These are phyloP conservation scores for Seriola dumerili DNA, from an alignment of 2,113 vertebrate genomes.

Conservation along the genomic window DNA sequence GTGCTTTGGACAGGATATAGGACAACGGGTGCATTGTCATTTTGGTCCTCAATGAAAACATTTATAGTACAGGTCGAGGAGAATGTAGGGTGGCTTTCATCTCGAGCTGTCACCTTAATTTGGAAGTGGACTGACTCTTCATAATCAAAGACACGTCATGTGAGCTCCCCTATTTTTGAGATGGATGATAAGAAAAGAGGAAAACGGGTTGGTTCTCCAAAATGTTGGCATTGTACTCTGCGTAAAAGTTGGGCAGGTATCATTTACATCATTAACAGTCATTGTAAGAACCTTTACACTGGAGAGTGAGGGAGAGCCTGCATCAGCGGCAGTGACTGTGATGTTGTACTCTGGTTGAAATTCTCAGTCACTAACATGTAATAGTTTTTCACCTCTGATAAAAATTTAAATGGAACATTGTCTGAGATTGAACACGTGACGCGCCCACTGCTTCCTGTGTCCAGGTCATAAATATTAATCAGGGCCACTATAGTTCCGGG, in stretches of 20 bases:
- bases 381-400: slow-evolving; percentile 82
- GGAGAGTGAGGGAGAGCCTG: slow-evolving; percentile 73
- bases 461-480: slow-evolving; percentile 84
- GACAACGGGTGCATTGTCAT: slow-evolving; percentile 76
- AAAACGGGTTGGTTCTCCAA: slow-evolving; percentile 76
- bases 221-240: slow-evolving; percentile 68
- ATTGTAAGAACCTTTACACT: slow-evolving; percentile 70
- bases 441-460: slow-evolving; percentile 80
- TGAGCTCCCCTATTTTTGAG: slow-evolving; percentile 76
- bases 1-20: slow-evolving; percentile 75
- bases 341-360: slow-evolving; percentile 73
- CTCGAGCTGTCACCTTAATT: slow-evolving; percentile 72
- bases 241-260: slow-evolving; percentile 79
- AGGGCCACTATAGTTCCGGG: slow-evolving; percentile 84
- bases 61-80: slow-evolving; percentile 73
- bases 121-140: slow-evolving; percentile 77
- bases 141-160: slow-evolving; percentile 78
- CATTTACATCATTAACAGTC: slow-evolving; percentile 78
- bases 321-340: slow-evolving; percentile 73
- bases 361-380: slow-evolving; percentile 82
- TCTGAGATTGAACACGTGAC: slow-evolving; percentile 77
- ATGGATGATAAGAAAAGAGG: slow-evolving; percentile 76
- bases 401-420: slow-evolving; percentile 76
- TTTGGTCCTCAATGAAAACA: slow-evolving; percentile 78
- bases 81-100: slow-evolving; percentile 73